Base-by-base conservation (phyloP, 2,113 vertebrate genomes). In the Eretmochelys imbricata region DNA sequence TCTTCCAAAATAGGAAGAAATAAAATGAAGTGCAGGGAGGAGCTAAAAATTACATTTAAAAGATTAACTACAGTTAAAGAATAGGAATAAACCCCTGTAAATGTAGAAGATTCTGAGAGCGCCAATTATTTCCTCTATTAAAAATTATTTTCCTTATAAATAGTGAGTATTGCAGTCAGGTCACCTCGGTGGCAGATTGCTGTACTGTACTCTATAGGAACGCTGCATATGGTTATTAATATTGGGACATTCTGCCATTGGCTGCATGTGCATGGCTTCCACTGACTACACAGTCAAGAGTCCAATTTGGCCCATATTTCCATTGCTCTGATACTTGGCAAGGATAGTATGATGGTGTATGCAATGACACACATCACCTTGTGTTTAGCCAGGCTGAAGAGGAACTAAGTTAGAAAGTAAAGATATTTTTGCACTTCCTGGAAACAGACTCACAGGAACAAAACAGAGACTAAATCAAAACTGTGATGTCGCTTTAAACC, bases 111-210 rank as follows among this genome's bases (percentile, higher is more conserved):
- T 72, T 72, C 19, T 22, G 65, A 38, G n/a, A 69, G 17, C 5
- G n/a, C 19, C 8, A n/a, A 72, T n/a, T 69, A 53, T 51, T 54
- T 48, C 38, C 25, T 48, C 35, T 25, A 22, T 42, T 31, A 62
- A 48, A 38, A 91, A 10, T 0, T 4, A 31, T 1, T 78, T 49
- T 84, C 22, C 29, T 84, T 31, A n/a, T 9, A 2, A 76, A 20
- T 12, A 35, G 19, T 35, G 12, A 0, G 20, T 50, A 87, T 51
- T 80, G 57, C 19, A 0, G 0, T 49, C 75, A 5, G 31, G 51
- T 35, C 65, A 25, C 3, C n/a, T 20, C 22, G n/a, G 35, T 38
- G 65, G 65, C n/a, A 69, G 65, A n/a, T 69, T 19, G 35, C 16
- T 19, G 35, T 20, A 48, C 38, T 29, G 27, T 20, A 17, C 65